Evolutionary conservation across 1,140 invertebrate species (phyloP), one percentile per base, ranked within the genome.

Genomic region (Nymphalis io): DNA sequence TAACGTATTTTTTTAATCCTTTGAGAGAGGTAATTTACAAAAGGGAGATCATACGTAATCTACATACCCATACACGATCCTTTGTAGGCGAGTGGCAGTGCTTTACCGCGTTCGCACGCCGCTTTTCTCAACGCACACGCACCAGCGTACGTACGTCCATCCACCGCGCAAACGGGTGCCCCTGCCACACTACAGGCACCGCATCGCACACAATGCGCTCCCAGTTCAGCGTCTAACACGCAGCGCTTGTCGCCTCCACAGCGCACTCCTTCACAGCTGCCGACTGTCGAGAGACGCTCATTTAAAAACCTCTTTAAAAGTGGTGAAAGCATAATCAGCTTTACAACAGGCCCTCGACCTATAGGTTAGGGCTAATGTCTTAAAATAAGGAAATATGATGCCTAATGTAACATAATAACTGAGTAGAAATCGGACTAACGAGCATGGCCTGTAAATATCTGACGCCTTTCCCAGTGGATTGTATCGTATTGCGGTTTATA

Each of bases 141-240:
- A 86, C 96, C 97, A 67, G 94, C 94, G 92, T 98, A 98, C 27
- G 97, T 98, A 69, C 95, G 92, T 18, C 96, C 96, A 92, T 98
- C 97, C 42, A 95, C 94, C 1, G 96, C 98, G 92, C 97, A 98
- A 11, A 98, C 95, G 46, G 94, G 94, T 79, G 94, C 85, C 68
- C 93, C 92, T 46, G 92, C 92, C 64, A 89, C 83, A 46, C 93
- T 93, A 89, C 96, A 97, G 77, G 94, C 93, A 57, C 94, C 94
- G 88, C 96, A 97, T 69, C 94, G 93, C 63, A 97, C 96, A 90
- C 96, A 97, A 83, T 97, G 96, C 16, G 96, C 95, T 70, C 93
- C 95, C 85, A 95, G 92, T 89, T 97, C 96, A 82, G 97, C 96
- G 92, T 98, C 97, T 84, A 97, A 92, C 27, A 97, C 93, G 90